A percentile compares a stretch with the other conserved stretches of the same genome.
phyloP scores from a whole-genome alignment of 2,113 vertebrate genomes.

The Zingel zingel region DNA sequence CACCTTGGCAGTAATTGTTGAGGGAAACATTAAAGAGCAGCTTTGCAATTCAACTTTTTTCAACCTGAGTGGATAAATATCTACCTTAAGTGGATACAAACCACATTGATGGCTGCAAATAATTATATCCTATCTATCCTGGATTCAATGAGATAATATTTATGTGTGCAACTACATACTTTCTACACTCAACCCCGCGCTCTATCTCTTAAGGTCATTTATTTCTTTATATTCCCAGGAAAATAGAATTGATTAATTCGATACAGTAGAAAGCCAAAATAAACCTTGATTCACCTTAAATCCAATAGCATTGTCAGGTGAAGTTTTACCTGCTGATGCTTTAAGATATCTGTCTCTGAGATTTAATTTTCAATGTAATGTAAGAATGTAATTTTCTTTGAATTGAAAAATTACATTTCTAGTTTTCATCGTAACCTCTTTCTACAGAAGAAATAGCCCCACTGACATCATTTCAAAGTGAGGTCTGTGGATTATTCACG shows the following conservation, averaged over 20 bases:
- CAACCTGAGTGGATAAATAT: not conserved
- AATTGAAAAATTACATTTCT: constrained; percentile 25
- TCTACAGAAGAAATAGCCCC: not conserved
- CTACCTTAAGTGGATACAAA: not conserved
- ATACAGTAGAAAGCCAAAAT: not conserved
- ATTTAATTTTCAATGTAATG: too few species aligned
- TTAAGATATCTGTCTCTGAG: constrained; percentile 6
- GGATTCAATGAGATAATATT: not conserved
- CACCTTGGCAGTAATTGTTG: not conserved
- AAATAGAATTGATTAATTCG: not conserved
- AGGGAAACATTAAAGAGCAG: constrained; percentile 6
- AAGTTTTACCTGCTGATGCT: not conserved
- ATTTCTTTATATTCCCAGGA: not conserved
- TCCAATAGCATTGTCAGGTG: not conserved
- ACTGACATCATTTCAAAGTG: not conserved
- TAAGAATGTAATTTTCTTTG: constrained; percentile 37
- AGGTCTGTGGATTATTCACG: not conserved
- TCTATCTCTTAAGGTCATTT: not conserved
- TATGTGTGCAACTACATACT: not conserved
- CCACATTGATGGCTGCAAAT: not conserved
- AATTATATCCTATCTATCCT: not conserved
- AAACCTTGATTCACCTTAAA: not conserved
- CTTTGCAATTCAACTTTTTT: not conserved
- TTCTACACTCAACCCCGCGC: not conserved
- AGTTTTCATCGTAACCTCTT: constrained; percentile 19